Evolutionary conservation across 2,113 vertebrate species (phyloP).

Genomic region (Mus pahari): DNA sequence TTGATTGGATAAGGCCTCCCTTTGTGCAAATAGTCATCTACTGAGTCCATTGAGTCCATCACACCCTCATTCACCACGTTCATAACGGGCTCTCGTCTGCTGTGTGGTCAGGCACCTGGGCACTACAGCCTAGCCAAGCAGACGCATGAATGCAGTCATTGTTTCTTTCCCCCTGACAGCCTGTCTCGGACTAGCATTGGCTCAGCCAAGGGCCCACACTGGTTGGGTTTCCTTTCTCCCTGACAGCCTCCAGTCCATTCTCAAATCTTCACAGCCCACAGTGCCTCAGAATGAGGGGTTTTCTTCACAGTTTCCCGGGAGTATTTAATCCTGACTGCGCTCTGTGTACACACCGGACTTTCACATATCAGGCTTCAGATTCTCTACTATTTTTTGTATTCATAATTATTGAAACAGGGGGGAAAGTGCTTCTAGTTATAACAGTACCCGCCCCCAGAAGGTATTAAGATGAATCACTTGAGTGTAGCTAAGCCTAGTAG

Average conservation of each 20-base stretch:
- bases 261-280: rapidly evolving
- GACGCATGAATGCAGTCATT: not conserved
- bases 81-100: not conserved
- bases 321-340: not conserved
- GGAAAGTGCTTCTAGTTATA: not conserved
- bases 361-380: not conserved
- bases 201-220: not conserved
- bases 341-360: not conserved
- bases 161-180: too few relatives aligned
- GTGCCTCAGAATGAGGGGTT: not conserved
- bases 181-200: not conserved
- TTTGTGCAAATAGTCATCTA: not conserved
- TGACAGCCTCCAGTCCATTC: not conserved
- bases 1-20: not conserved
- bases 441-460: not conserved
- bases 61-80: not conserved
- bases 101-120: not conserved
- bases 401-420: not conserved
- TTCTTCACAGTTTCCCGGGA: not conserved
- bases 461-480: not conserved
- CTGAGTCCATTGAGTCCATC: not conserved
- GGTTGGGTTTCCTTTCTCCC: not conserved
- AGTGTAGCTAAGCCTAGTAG: not conserved
- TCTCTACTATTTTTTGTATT: not conserved
- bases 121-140: not conserved